Percentiles rank a stretch among this genome's conserved stretches.
Conservation (phyloP, 2,797 vertebrate genomes). For the Halcyon badia region DNA sequence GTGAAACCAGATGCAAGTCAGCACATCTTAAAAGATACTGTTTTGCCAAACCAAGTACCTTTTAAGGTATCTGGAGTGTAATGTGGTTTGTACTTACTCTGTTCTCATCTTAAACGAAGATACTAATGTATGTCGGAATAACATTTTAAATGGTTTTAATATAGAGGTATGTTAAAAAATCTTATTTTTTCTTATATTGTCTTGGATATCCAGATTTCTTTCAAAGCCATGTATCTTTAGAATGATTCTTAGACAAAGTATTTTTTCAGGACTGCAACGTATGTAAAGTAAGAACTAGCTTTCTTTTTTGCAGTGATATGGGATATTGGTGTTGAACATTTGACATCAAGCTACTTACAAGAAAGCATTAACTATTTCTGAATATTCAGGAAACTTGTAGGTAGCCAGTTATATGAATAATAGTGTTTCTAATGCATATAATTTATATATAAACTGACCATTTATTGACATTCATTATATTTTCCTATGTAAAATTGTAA, state of each 20-base stretch:
- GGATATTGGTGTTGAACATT: neutral
- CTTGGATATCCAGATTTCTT: neutral
- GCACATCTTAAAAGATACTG: neutral
- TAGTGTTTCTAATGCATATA: neutral
- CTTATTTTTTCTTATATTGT: neutral
- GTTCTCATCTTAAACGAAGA: neutral
- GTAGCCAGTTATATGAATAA: neutral
- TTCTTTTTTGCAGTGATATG: neutral
- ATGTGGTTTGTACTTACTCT: neutral
- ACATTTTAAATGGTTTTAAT: neutral
- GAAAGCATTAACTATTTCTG: neutral
- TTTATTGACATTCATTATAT: neutral
- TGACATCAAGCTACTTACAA: neutral
- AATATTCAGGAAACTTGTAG: neutral
- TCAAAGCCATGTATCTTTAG: neutral
- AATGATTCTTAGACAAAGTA: neutral
- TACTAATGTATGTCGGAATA: neutral
- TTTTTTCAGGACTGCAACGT: neutral
- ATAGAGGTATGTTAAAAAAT: neutral
- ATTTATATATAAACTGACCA: neutral
- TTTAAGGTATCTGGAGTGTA: neutral
- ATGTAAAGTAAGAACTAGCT: neutral
- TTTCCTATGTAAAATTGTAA: neutral
- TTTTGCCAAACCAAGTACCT: neutral
- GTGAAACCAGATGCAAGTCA: neutral